These are phyloP conservation scores for Agapostemon virescens DNA, from an alignment of 2,888 invertebrate genomes.

Conservation along the genomic window DNA sequence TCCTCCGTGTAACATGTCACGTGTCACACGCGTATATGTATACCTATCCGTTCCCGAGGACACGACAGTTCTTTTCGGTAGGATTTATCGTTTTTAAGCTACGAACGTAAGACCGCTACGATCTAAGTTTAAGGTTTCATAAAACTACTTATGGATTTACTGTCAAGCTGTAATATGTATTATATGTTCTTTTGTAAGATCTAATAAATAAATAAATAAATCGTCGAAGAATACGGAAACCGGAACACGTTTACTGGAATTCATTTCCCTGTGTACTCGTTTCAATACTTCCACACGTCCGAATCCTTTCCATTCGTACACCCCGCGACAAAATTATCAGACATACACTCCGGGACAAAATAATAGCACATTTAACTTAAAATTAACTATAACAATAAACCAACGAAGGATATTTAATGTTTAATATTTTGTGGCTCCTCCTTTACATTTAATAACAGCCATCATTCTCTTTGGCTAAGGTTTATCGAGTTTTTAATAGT, in stretches of 20 bases:
- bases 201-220: conserved; percentile 76
- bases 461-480: too few species aligned
- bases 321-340: too few species aligned
- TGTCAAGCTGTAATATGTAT: conserved; percentile 77
- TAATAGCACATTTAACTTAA: too few species aligned
- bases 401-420: too few species aligned
- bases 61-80: conserved; percentile 26
- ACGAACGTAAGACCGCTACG: conserved; percentile 43
- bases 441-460: too few species aligned
- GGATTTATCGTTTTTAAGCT: conserved; percentile 57
- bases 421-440: too few species aligned
- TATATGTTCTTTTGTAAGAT: conserved; percentile 79
- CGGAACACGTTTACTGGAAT: not conserved
- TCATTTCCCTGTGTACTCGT: not conserved
- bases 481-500: too few species aligned
- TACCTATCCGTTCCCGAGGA: conserved; percentile 27
- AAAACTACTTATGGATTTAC: conserved; percentile 70
- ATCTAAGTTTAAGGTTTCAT: conserved; percentile 68
- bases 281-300: not conserved
- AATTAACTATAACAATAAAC: too few species aligned
- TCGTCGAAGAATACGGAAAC: conserved; percentile 63
- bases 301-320: not conserved
- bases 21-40: not conserved
- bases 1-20: conserved; percentile 6
- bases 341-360: too few species aligned